Conservation (phyloP, 2,797 vertebrate species). For the Nyctalus aviator region DNA sequence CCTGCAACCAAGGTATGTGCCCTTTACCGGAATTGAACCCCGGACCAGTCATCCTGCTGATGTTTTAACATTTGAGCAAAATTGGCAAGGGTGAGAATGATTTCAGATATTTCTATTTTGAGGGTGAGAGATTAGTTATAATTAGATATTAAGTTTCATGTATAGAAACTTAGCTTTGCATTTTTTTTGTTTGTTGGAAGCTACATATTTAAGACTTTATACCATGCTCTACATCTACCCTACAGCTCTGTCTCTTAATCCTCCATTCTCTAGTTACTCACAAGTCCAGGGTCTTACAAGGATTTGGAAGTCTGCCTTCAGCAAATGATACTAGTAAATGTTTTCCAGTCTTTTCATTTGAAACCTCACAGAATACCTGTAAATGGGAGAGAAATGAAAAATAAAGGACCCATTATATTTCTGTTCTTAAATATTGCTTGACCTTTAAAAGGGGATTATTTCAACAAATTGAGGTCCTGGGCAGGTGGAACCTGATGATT, state of each 20-base stretch:
- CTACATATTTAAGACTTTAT: not conserved
- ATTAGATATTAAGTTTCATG: not conserved
- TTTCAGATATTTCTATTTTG: conserved; percentile 1
- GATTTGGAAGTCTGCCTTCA: not conserved
- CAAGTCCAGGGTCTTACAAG: not conserved
- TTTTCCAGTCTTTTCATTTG: not conserved
- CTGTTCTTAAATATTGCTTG: not conserved
- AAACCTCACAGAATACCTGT: not conserved
- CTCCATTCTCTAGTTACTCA: not conserved
- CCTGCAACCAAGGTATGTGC: too few relatives aligned
- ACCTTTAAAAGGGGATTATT: not conserved
- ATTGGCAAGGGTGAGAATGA: not conserved
- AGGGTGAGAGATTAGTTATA: not conserved
- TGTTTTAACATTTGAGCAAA: too few relatives aligned
- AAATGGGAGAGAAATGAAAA: not conserved
- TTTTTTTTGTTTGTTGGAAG: not conserved
- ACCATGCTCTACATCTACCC: rapidly evolving
- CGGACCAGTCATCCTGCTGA: too few relatives aligned
- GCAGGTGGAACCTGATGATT: not conserved
- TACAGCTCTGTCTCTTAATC: not conserved
- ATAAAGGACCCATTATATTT: not conserved
- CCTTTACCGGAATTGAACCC: too few relatives aligned
- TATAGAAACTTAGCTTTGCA: conserved; percentile 30
- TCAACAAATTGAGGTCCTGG: not conserved
- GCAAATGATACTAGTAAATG: not conserved